phyloP scores from a whole-genome alignment of 2,888 invertebrate species.

The Plebejus anna region DNA sequence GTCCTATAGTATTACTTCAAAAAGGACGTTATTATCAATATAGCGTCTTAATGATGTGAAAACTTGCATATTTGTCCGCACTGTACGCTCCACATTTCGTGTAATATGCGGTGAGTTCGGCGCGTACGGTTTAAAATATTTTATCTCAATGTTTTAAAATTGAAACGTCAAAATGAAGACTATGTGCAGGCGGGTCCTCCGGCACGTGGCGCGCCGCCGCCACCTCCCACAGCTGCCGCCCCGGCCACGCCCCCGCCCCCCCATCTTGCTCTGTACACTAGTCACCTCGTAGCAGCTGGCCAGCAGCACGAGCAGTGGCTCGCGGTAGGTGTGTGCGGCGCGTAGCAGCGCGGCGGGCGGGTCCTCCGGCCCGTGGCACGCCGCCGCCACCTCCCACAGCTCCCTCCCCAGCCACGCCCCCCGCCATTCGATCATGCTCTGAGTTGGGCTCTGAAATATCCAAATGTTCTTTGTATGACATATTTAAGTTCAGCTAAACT shows the following conservation, averaged over 20 bases:
- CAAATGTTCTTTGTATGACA: not conserved
- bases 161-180: no score
- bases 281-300: constrained; percentile 85
- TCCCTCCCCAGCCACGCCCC: constrained; percentile 62
- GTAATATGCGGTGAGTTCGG: no score
- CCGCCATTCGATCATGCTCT: constrained; percentile 60
- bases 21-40: no score
- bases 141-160: no score
- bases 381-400: constrained; percentile 82
- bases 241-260: constrained; percentile 66
- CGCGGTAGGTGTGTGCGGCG: constrained; percentile 77
- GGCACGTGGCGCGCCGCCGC: constrained; percentile 85
- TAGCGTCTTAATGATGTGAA: no score
- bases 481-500: not conserved
- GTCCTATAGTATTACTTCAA: no score
- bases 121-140: no score
- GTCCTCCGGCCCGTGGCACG: constrained; percentile 85
- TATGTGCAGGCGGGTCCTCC: constrained; percentile 73
- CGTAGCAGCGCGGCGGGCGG: constrained; percentile 83
- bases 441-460: constrained; percentile 48
- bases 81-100: no score
- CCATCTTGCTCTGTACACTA: constrained; percentile 41
- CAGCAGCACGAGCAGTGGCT: constrained; percentile 82
- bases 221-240: constrained; percentile 79
- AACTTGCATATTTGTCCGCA: no score